These are phyloP conservation scores for Leucoma salicis DNA, from an alignment of 2,888 invertebrate species.

Conservation along the genomic window DNA sequence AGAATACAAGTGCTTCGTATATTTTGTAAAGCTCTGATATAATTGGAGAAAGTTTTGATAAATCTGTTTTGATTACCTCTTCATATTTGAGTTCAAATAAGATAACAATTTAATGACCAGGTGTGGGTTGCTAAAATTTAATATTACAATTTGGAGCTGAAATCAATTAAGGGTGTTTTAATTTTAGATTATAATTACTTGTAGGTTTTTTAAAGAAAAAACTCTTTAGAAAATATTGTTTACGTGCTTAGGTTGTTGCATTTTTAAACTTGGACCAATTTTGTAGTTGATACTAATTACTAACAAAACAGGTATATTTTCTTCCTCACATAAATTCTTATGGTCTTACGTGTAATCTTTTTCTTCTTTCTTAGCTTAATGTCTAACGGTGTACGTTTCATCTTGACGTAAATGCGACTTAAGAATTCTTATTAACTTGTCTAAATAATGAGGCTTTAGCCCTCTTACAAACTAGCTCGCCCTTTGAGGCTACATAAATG, in stretches of 20 bases:
- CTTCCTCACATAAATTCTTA: conserved; percentile 35
- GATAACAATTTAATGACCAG: too few relatives aligned
- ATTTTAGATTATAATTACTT: too few relatives aligned
- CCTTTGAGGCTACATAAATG: conserved; percentile 26
- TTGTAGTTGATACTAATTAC: neutral
- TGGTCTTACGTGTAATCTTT: conserved; percentile 52
- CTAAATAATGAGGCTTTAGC: conserved; percentile 60
- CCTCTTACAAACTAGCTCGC: conserved; percentile 26
- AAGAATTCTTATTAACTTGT: conserved; percentile 70
- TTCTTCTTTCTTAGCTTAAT: conserved; percentile 50
- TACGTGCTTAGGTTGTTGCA: neutral
- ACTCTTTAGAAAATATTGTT: too few relatives aligned
- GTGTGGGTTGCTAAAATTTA: too few relatives aligned
- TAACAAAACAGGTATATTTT: neutral
- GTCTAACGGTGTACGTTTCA: conserved; percentile 55
- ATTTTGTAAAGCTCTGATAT: conserved; percentile 1
- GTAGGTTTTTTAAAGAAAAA: too few relatives aligned
- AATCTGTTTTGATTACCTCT: neutral
- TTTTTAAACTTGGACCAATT: neutral
- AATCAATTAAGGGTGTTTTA: too few relatives aligned
- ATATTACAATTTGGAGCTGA: too few relatives aligned
- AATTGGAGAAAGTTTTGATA: conserved; percentile 1
- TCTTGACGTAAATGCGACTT: conserved; percentile 71
- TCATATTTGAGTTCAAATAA: neutral
- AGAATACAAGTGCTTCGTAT: conserved; percentile 4